phyloP scores from a whole-genome alignment of 2,113 vertebrate genomes.

The Nyctibius bracteatus region DNA sequence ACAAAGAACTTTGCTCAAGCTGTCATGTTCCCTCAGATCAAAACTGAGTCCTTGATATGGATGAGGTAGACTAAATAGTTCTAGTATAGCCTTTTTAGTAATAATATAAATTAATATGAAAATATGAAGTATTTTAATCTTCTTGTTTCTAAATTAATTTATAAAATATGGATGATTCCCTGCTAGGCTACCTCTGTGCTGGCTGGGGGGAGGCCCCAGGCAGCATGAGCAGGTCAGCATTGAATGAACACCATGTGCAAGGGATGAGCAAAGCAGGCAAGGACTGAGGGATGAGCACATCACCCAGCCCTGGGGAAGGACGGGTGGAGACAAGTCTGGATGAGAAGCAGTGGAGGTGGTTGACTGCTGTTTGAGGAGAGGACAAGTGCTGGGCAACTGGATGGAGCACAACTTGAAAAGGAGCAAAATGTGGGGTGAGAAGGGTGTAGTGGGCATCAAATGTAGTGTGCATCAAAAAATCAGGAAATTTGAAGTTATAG shows the following conservation, averaged over 20 bases:
- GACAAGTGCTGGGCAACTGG: not conserved
- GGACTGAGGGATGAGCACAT: not conserved
- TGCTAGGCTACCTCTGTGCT: not conserved
- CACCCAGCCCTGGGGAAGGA: not conserved
- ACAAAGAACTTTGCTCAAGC: constrained; percentile 58
- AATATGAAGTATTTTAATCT: not conserved
- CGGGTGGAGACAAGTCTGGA: not conserved
- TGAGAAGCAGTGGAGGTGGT: not conserved
- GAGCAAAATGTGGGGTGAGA: not conserved
- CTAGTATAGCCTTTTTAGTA: not conserved
- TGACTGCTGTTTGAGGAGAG: not conserved
- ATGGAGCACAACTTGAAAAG: not conserved
- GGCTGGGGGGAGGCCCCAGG: not conserved
- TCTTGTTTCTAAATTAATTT: not conserved
- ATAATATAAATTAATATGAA: not conserved
- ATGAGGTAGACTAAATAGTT: constrained; percentile 15
- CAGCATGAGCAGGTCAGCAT: not conserved
- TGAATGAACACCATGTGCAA: rapidly evolving
- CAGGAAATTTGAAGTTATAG: not conserved
- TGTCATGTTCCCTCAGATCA: constrained; percentile 49
- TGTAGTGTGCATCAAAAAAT: rapidly evolving
- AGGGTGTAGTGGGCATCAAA: not conserved
- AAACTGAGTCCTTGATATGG: not conserved
- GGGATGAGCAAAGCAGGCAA: not conserved
- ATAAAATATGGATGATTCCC: not conserved